phyloP scores from a whole-genome alignment of 2,113 vertebrate genomes.

The Callospermophilus lateralis region DNA sequence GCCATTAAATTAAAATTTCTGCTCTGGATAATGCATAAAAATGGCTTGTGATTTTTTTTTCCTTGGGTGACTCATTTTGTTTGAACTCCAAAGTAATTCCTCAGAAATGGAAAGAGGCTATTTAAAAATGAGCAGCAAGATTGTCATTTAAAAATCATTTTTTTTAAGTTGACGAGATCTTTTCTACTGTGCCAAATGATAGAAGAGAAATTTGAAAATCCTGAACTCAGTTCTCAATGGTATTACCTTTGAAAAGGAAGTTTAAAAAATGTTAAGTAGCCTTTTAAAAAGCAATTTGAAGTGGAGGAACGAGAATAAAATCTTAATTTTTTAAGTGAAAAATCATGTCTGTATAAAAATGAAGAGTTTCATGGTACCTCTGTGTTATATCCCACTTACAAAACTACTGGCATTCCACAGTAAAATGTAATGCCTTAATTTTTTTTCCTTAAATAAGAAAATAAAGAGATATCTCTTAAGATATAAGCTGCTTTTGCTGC shows the following conservation, averaged over 20 bases:
- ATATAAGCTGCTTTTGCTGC: neutral
- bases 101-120: slow-evolving; percentile 73
- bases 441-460: slow-evolving; percentile 1
- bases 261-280: slow-evolving; percentile 45
- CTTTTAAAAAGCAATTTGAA: slow-evolving; percentile 44
- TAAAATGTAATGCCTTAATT: slow-evolving; percentile 13
- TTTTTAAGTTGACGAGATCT: slow-evolving; percentile 17
- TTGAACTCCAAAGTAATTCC: slow-evolving; percentile 80
- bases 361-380: neutral
- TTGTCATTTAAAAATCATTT: slow-evolving; percentile 75
- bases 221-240: slow-evolving; percentile 51
- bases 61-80: slow-evolving; percentile 76
- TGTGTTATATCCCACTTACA: neutral
- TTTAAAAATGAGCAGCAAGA: slow-evolving; percentile 75
- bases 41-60: slow-evolving; percentile 66
- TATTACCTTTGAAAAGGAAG: neutral
- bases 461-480: neutral
- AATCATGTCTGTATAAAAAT: neutral
- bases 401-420: neutral
- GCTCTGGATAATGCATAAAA: slow-evolving; percentile 74
- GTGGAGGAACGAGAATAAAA: neutral
- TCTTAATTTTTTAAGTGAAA: slow-evolving; percentile 60
- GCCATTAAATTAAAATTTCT: slow-evolving; percentile 77
- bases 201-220: slow-evolving; percentile 51
- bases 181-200: slow-evolving; percentile 2